Conservation (phyloP, 2,113 vertebrate genomes). For the Hoplias malabaricus region DNA sequence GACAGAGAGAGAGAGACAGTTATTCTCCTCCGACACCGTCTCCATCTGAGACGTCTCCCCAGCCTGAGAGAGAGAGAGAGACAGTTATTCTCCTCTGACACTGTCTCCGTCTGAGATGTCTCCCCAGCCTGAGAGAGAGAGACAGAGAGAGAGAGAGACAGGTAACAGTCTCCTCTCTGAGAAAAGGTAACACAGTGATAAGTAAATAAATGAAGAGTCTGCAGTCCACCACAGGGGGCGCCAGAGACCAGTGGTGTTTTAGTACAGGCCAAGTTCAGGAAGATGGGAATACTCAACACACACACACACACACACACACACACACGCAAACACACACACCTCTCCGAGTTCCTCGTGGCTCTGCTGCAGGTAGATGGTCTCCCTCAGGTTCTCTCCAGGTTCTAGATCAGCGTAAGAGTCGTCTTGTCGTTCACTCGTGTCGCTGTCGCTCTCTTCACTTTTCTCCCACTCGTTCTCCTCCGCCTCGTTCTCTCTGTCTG, state of each 20-base stretch:
- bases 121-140: constrained; percentile 85
- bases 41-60: constrained; percentile 96
- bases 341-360: constrained; percentile 92
- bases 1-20: constrained; percentile 79
- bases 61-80: constrained; percentile 80
- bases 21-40: constrained; percentile 98
- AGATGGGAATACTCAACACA: too few relatives aligned
- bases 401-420: constrained; percentile 89
- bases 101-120: constrained; percentile 94
- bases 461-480: constrained; percentile 96
- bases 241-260: too few relatives aligned
- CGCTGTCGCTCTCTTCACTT: constrained; percentile 95
- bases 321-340: constrained; percentile 67
- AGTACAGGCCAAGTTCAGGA: too few relatives aligned
- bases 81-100: constrained; percentile 98
- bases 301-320: constrained; percentile 32
- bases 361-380: constrained; percentile 90
- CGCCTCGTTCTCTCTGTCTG: constrained; percentile 92
- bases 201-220: too few relatives aligned
- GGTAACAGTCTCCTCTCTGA: too few relatives aligned
- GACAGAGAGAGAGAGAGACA: constrained; percentile 68
- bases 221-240: too few relatives aligned
- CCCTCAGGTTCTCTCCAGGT: constrained; percentile 80
- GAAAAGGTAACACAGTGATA: too few relatives aligned
- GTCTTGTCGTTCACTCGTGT: constrained; percentile 93